Percentiles rank a stretch among this genome's conserved stretches.
phyloP scores from a whole-genome alignment of 2,888 invertebrate species.

The Archips crataeganus region DNA sequence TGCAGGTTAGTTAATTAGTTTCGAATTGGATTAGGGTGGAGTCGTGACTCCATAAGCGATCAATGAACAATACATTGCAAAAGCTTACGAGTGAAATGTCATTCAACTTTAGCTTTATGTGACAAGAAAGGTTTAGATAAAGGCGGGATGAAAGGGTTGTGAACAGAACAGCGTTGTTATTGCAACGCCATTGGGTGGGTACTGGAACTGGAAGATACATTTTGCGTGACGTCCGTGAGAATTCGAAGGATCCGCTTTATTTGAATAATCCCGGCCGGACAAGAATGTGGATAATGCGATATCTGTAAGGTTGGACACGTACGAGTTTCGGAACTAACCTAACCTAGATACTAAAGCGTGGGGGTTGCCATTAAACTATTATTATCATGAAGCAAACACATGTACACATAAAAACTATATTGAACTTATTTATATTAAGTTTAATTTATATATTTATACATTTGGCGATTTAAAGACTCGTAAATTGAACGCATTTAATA shows the following conservation, averaged over 20 bases:
- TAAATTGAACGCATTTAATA: too few relatives aligned
- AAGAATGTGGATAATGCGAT: slow-evolving; percentile 60
- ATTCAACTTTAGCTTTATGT: not conserved
- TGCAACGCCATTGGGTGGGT: not conserved
- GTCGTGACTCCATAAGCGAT: not conserved
- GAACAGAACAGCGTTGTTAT: slow-evolving; percentile 4
- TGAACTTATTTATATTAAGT: not conserved
- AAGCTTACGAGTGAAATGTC: not conserved
- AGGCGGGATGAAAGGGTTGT: not conserved
- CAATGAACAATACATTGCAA: not conserved
- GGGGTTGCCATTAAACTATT: not conserved
- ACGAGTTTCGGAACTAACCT: slow-evolving; percentile 47
- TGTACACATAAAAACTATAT: not conserved
- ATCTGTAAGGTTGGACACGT: slow-evolving; percentile 58
- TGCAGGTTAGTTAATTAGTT: not conserved
- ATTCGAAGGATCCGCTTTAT: slow-evolving; percentile 50
- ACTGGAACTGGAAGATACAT: slow-evolving; percentile 1
- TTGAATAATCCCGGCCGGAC: slow-evolving; percentile 64
- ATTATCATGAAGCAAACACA: not conserved
- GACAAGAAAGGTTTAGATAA: not conserved
- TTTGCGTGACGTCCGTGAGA: slow-evolving; percentile 22
- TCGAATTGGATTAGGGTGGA: not conserved
- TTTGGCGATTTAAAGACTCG: too few relatives aligned
- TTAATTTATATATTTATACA: too few relatives aligned
- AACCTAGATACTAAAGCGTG: not conserved